Percentiles rank a stretch among this genome's conserved stretches.
Conservation (phyloP, 1,140 invertebrate genomes). For the Nasonia longicornis region DNA sequence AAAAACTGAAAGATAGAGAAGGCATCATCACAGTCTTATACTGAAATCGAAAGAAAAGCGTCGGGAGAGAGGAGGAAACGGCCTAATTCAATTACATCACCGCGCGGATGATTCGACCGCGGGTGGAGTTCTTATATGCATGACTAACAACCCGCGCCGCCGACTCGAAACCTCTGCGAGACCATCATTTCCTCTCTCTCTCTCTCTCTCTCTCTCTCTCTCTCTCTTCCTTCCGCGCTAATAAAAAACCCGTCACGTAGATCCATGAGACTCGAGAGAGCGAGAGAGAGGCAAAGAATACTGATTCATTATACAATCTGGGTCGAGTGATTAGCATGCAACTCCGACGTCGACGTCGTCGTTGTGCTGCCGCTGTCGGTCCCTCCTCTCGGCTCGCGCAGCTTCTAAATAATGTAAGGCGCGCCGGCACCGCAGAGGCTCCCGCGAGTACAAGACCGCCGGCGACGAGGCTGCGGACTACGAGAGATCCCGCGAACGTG, state of each 20-base stretch:
- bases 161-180: not conserved
- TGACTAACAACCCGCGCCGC: not conserved
- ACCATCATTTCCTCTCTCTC: conserved; percentile 7
- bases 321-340: conserved; percentile 70
- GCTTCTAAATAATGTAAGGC: conserved; percentile 68
- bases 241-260: conserved; percentile 67
- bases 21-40: not conserved
- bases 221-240: conserved; percentile 20
- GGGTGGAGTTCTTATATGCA: conserved; percentile 9
- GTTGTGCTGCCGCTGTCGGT: conserved; percentile 45
- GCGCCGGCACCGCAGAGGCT: conserved; percentile 45
- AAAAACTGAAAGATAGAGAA: not conserved
- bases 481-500: conserved; percentile 41
- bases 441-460: conserved; percentile 42
- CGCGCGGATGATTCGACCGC: conserved; percentile 11
- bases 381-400: not conserved
- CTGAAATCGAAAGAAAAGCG: not conserved
- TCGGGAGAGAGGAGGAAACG: not conserved
- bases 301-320: conserved; percentile 71
- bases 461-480: conserved; percentile 8
- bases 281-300: conserved; percentile 62
- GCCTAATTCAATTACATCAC: conserved; percentile 24
- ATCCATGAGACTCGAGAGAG: not conserved
- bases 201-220: not conserved
- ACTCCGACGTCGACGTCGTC: conserved; percentile 57